Percentiles rank a stretch among this genome's conserved stretches.
These are phyloP conservation scores for Lochmaea capreae DNA, from an alignment of 2,888 invertebrate genomes.

Conservation along the genomic window DNA sequence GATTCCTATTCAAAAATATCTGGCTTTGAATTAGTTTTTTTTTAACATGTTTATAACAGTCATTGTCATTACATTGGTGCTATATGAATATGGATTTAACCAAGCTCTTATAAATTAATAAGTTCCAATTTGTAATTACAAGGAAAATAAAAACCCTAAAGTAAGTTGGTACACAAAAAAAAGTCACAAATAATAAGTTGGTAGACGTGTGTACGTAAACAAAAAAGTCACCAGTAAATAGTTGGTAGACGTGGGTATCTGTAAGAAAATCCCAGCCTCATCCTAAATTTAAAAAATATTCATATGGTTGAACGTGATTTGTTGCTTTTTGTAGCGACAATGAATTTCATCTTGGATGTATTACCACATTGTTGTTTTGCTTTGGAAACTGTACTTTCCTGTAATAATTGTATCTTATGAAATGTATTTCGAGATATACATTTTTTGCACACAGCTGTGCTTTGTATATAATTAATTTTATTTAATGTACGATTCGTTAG, in stretches of 20 bases:
- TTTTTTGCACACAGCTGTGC: slow-evolving; percentile 53
- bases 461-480: slow-evolving; percentile 54
- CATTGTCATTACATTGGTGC: not conserved
- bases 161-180: no score
- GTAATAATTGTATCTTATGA: not conserved
- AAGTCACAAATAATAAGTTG: no score
- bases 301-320: no score
- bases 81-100: not conserved
- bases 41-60: not conserved
- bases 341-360: not conserved
- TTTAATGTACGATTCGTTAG: slow-evolving; percentile 27
- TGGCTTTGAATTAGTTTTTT: not conserved
- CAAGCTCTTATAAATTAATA: no score
- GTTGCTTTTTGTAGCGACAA: not conserved
- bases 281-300: no score
- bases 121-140: no score
- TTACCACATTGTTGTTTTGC: slow-evolving; percentile 2
- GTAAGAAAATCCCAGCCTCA: no score
- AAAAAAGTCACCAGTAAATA: no score
- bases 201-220: no score
- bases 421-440: slow-evolving; percentile 22
- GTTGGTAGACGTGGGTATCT: no score
- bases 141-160: no score
- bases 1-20: slow-evolving; percentile 6
- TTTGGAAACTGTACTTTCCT: not conserved